These are phyloP conservation scores for Leptodactylus fallax DNA, from an alignment of 2,797 vertebrate species.

Conservation along the genomic window DNA sequence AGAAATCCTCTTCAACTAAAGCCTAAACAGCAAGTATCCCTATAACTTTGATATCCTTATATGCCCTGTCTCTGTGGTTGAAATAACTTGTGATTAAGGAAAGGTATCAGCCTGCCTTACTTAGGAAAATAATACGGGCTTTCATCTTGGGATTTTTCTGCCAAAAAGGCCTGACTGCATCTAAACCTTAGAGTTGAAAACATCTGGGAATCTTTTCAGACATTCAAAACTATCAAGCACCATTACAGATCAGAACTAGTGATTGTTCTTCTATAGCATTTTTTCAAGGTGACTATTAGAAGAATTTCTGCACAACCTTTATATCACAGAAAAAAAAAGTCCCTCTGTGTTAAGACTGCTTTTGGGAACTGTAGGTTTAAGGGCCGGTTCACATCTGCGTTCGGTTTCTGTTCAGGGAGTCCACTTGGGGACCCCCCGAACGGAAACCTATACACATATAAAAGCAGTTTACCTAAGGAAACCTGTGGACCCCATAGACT, in stretches of 20 bases:
- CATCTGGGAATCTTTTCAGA: conserved; percentile 39
- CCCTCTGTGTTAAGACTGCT: no score
- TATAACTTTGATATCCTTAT: conserved; percentile 30
- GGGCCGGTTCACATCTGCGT: no score
- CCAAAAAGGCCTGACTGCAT: conserved; percentile 39
- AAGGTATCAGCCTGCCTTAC: conserved; percentile 42
- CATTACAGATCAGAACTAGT: not conserved
- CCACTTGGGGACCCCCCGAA: no score
- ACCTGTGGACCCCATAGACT: no score
- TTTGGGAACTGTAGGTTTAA: no score
- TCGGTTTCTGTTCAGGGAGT: no score
- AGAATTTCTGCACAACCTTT: not conserved
- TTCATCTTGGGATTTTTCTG: conserved; percentile 33
- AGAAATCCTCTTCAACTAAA: conserved; percentile 25
- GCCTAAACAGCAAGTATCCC: conserved; percentile 28
- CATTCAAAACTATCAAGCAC: not conserved
- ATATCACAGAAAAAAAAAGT: no score
- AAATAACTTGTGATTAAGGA: conserved; percentile 43
- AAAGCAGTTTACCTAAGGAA: no score
- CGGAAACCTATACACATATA: no score
- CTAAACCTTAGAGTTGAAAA: conserved; percentile 36
- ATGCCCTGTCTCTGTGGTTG: conserved; percentile 24
- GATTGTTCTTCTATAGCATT: conserved; percentile 15
- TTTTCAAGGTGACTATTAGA: not conserved
- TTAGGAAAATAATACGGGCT: conserved; percentile 40